A percentile compares a stretch with the other conserved stretches of the same genome.
phyloP scores from a whole-genome alignment of 2,113 vertebrate species.

The Galeopterus variegatus region DNA sequence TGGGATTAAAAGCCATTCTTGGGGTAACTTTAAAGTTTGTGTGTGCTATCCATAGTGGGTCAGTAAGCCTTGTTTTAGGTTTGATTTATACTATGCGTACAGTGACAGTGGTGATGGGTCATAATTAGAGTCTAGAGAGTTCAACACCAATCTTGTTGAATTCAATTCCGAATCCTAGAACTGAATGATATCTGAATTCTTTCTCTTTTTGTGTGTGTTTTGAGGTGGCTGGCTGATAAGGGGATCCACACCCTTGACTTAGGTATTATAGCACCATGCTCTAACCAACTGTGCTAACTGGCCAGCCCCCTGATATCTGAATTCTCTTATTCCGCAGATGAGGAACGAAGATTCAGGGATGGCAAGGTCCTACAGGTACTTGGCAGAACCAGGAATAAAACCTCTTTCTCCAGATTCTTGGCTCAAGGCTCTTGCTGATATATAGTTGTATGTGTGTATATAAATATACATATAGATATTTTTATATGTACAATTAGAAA shows the following conservation, averaged over 20 bases:
- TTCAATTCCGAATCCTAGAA: slow-evolving; percentile 4
- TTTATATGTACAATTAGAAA: neutral
- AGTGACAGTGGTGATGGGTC: neutral
- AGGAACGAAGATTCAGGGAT: neutral
- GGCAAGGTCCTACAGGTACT: neutral
- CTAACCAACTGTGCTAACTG: too few species aligned
- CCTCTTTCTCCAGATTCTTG: neutral
- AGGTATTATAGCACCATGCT: too few species aligned
- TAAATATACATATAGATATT: too few species aligned
- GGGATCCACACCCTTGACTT: too few species aligned
- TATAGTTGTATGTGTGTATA: neutral
- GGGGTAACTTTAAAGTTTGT: neutral
- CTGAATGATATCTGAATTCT: neutral
- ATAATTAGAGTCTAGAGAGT: neutral
- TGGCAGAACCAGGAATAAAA: neutral
- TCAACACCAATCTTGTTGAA: neutral
- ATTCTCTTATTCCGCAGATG: neutral
- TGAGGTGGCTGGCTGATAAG: too few species aligned
- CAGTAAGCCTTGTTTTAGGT: neutral
- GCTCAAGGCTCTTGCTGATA: neutral
- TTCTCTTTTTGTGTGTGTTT: neutral
- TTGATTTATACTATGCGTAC: too few species aligned
- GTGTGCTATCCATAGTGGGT: neutral
- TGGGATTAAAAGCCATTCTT: neutral
- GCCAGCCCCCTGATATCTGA: too few species aligned